A percentile compares a stretch with the other conserved stretches of the same genome.
phyloP scores from a whole-genome alignment of 2,888 invertebrate genomes.

The Hetaerina titia region DNA sequence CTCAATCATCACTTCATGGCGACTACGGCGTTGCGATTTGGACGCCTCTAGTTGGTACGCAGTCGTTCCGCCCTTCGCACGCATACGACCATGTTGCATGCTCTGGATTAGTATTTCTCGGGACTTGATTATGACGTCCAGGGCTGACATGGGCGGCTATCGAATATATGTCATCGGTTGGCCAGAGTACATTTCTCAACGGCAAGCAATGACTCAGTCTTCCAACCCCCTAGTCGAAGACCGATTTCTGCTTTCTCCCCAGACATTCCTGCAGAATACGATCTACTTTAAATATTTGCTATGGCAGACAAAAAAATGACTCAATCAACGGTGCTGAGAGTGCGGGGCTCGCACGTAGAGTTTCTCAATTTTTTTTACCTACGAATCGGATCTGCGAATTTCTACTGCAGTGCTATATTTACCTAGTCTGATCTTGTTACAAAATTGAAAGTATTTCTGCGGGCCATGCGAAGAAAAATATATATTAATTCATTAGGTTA shows the following conservation, averaged over 20 bases:
- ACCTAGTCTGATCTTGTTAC: no score
- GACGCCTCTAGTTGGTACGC: no score
- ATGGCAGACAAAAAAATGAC: not conserved
- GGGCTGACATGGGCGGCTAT: not conserved
- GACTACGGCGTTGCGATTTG: no score
- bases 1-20: no score
- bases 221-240: not conserved
- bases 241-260: not conserved
- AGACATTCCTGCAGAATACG: not conserved
- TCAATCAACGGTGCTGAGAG: not conserved
- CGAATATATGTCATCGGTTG: not conserved
- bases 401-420: no score
- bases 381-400: no score
- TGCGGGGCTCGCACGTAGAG: not conserved
- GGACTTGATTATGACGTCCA: not conserved
- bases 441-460: no score
- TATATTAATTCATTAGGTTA: no score
- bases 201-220: no score
- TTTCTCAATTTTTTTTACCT: not conserved
- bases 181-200: not conserved
- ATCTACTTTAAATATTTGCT: not conserved
- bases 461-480: no score
- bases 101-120: no score
- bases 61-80: no score
- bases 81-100: not conserved